Evolutionary conservation across 1,140 invertebrate genomes (phyloP).

Genomic region (Brachionus manjavacas): DNA sequence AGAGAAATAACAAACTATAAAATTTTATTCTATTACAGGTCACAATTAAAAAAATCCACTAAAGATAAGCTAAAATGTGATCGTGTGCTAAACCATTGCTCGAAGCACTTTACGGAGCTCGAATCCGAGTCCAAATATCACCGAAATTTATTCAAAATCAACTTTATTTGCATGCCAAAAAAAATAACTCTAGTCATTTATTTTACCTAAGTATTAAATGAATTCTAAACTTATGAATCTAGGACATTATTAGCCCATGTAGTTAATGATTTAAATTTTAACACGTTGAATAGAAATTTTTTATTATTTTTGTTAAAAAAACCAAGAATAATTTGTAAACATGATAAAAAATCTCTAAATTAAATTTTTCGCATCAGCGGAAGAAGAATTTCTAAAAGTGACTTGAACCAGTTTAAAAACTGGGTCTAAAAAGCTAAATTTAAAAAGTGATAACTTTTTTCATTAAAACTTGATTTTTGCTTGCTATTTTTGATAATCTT

Average conservation of each 20-base stretch:
- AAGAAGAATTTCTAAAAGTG: background rate
- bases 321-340: background rate
- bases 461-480: background rate
- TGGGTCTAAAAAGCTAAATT: background rate
- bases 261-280: background rate
- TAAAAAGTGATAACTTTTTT: background rate
- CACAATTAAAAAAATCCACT: background rate
- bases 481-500: background rate
- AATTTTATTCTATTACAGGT: background rate
- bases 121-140: background rate
- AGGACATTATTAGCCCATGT: slow-evolving; percentile 3
- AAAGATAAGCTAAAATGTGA: background rate
- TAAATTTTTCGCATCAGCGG: background rate
- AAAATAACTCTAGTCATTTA: background rate
- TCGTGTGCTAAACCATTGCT: background rate
- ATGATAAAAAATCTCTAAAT: background rate
- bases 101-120: background rate
- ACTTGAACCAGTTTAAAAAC: background rate
- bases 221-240: slow-evolving; percentile 34
- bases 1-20: background rate
- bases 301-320: background rate
- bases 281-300: slow-evolving; percentile 21
- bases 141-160: background rate
- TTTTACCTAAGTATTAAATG: slow-evolving; percentile 13
- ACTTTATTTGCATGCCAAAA: background rate